Base-by-base conservation (phyloP, 2,113 vertebrate genomes). In the Triplophysa dalaica region DNA sequence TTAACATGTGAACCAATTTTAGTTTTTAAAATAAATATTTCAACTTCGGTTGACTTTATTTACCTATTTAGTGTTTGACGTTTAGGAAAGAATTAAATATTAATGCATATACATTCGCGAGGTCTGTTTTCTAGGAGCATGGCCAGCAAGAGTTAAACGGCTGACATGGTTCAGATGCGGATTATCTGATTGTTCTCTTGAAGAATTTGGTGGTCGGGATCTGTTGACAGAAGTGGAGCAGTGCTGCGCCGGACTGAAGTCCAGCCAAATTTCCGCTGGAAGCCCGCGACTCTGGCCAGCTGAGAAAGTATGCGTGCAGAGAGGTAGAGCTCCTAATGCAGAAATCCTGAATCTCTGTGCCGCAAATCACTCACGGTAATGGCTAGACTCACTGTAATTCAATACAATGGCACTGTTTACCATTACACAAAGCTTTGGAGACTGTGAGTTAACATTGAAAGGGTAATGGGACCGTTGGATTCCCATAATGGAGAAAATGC, bases 191-290 rank as follows among this genome's bases (percentile, higher is more conserved):
- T 5, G 67, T 61, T 50, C 14, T 73, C 70, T 29, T 73, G 70
- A 85, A 13, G 48, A 75, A 54, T n/a, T 80, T 12, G 68, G 84
- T 81, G 52, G 63, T 63, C 70, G 58, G 41, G 43, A 68, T 66
- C 61, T 80, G 60, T 56, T 14, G 41, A 60, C 72, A 62, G 75
- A 83, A 80, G 19, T 45, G 82, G 68, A 88, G 81, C 78, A 81
- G n/a, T 41, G 26, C 61, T 69, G 48, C 17, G 17, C n/a, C 10
- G 62, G 75, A 77, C 26, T 19, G 69, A 83, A 77, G 13, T 26
- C 73, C 19, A 54, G 56, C 61, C 82, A 83, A 77, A 62, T 81
- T 82, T 86, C 76, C 74, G 50, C 56, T 73, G 4, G 14, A 38
- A 38, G 33, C 33, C 33, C 24, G 60, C 16, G 33, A 70, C 48